Evolutionary conservation across 2,888 invertebrate genomes (phyloP).

Genomic region (Frankliniella intonsa): DNA sequence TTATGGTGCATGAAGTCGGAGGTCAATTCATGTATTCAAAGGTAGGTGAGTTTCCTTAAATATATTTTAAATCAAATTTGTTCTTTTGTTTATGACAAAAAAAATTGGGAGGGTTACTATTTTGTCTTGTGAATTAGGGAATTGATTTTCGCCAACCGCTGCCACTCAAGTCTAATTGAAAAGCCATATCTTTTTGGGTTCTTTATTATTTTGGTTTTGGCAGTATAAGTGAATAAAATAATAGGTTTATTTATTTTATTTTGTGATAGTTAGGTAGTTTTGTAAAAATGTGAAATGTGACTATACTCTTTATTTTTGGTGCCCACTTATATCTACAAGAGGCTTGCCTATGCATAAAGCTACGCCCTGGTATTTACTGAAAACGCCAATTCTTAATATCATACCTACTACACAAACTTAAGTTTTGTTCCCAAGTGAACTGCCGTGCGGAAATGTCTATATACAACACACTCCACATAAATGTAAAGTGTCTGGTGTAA

Average conservation of each 20-base stretch:
- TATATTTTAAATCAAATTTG: too few species aligned
- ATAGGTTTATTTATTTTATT: background rate
- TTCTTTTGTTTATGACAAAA: background rate
- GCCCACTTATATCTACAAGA: background rate
- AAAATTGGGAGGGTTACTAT: background rate
- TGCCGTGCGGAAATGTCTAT: background rate
- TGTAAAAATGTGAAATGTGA: background rate
- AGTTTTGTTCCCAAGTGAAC: background rate
- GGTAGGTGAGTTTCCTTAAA: too few species aligned
- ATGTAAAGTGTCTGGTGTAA: background rate
- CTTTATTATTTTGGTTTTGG: background rate
- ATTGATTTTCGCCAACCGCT: too few species aligned
- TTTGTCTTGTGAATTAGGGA: background rate
- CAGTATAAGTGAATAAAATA: background rate
- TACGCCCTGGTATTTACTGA: background rate
- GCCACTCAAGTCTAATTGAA: background rate
- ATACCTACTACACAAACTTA: background rate
- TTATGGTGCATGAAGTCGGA: too few species aligned
- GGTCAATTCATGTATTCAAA: too few species aligned
- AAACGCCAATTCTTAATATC: background rate
- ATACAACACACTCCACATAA: background rate
- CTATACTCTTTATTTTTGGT: background rate
- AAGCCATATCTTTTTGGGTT: background rate
- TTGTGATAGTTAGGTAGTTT: conserved; percentile 14
- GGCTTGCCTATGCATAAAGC: background rate